A percentile compares a stretch with the other conserved stretches of the same genome.
Evolutionary conservation across 1,140 invertebrate species (phyloP).

Genomic region (Hyles euphorbiae): DNA sequence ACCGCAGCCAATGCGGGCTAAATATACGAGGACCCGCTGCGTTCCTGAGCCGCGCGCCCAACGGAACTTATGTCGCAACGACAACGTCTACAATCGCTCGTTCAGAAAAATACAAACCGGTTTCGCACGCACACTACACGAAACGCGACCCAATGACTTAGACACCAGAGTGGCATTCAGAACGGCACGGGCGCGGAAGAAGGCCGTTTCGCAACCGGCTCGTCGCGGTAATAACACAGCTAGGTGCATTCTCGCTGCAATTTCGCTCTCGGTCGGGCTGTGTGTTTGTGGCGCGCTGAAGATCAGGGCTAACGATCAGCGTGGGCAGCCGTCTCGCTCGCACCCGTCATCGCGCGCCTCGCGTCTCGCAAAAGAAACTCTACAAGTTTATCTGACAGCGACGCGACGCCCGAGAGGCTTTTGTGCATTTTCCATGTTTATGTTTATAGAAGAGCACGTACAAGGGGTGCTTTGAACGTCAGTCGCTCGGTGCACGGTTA

Average conservation of each 20-base stretch:
- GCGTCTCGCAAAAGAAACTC: slow-evolving; percentile 67
- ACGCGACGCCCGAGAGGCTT: slow-evolving; percentile 67
- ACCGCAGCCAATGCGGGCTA: slow-evolving; percentile 68
- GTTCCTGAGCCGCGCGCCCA: slow-evolving; percentile 36
- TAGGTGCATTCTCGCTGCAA: slow-evolving; percentile 74
- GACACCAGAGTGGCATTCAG: slow-evolving; percentile 34
- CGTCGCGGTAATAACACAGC: slow-evolving; percentile 65
- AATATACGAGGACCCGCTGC: slow-evolving; percentile 58
- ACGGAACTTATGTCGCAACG: slow-evolving; percentile 54
- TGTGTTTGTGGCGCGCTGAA: slow-evolving; percentile 74
- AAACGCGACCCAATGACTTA: slow-evolving; percentile 31
- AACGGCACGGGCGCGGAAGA: slow-evolving; percentile 26
- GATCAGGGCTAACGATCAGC: slow-evolving; percentile 75
- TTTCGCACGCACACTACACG: slow-evolving; percentile 28
- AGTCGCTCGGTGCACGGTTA: slow-evolving; percentile 54
- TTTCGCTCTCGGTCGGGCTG: slow-evolving; percentile 73
- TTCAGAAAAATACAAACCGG: slow-evolving; percentile 56
- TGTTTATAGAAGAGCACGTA: slow-evolving; percentile 72
- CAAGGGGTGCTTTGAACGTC: slow-evolving; percentile 68
- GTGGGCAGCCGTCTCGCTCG: slow-evolving; percentile 50
- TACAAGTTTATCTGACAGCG: slow-evolving; percentile 73
- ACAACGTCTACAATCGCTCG: slow-evolving; percentile 65
- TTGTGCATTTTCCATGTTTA: slow-evolving; percentile 74
- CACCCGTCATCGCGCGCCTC: slow-evolving; percentile 30
- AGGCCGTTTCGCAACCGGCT: slow-evolving; percentile 54